phyloP scores from a whole-genome alignment of 2,888 invertebrate species.

The Brenthis hecate region DNA sequence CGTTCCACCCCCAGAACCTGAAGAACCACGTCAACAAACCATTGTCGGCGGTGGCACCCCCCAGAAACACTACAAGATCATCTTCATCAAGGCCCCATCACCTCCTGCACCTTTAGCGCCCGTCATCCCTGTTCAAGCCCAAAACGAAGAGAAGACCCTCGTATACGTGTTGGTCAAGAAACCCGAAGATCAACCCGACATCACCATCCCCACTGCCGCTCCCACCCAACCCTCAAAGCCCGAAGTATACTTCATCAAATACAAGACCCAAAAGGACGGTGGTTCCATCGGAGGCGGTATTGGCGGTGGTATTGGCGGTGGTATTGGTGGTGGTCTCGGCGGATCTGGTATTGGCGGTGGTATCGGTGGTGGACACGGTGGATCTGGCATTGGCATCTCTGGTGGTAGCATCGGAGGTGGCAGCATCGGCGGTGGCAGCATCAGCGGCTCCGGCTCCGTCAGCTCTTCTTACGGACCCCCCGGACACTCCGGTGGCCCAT shows the following conservation, averaged over 20 bases:
- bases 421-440: conserved; percentile 48
- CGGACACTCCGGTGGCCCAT: conserved; percentile 87
- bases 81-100: conserved; percentile 92
- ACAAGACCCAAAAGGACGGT: conserved; percentile 87
- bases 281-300: conserved; percentile 56
- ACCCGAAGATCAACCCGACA: conserved; percentile 91
- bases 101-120: conserved; percentile 89
- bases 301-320: conserved; percentile 54
- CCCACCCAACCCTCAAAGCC: conserved; percentile 91
- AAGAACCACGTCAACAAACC: conserved; percentile 85
- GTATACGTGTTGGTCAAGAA: conserved; percentile 92
- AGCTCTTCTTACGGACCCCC: conserved; percentile 85
- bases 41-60: conserved; percentile 84
- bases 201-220: conserved; percentile 87
- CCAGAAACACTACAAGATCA: conserved; percentile 92
- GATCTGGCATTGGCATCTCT: conserved; percentile 49
- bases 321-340: conserved; percentile 51
- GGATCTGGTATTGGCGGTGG: conserved; percentile 46
- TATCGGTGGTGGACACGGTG: conserved; percentile 47
- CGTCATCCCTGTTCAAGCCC: conserved; percentile 87
- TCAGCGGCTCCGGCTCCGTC: conserved; percentile 57
- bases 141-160: conserved; percentile 90
- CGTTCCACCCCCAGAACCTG: conserved; percentile 91
- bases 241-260: conserved; percentile 92
- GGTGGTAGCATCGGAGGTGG: conserved; percentile 55